Conservation (phyloP, 2,113 vertebrate species). For the Zingel zingel region DNA sequence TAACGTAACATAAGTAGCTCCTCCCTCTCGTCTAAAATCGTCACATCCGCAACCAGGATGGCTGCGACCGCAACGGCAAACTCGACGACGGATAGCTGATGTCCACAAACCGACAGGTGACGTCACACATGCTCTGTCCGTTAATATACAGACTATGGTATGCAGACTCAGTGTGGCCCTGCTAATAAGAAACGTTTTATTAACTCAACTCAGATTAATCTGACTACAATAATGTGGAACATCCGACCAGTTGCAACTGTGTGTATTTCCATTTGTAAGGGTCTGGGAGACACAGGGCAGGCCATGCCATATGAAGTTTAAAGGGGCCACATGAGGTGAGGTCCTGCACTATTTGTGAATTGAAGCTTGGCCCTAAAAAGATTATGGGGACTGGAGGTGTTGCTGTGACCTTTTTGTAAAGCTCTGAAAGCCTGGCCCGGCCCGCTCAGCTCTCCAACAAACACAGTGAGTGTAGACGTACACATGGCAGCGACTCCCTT, state of each 20-base stretch:
- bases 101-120: too few relatives aligned
- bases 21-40: too few relatives aligned
- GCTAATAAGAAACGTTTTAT: background rate
- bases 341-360: constrained; percentile 59
- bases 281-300: constrained; percentile 55
- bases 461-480: constrained; percentile 19
- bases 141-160: too few relatives aligned
- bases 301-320: constrained; percentile 46
- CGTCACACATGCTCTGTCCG: too few relatives aligned
- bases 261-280: constrained; percentile 29
- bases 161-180: too few relatives aligned
- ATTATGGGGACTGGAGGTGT: constrained; percentile 63
- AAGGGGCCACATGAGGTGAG: constrained; percentile 73
- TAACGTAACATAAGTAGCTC: too few relatives aligned
- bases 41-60: too few relatives aligned
- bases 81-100: too few relatives aligned
- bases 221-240: constrained; percentile 1
- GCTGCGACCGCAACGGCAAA: too few relatives aligned
- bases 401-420: constrained; percentile 56
- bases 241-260: constrained; percentile 3
- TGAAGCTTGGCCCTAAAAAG: constrained; percentile 62
- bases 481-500: constrained; percentile 57
- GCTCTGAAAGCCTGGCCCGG: constrained; percentile 26
- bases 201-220: background rate
- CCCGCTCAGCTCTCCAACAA: constrained; percentile 20